Evolutionary conservation across 2,113 vertebrate genomes (phyloP), one percentile per base, ranked within the genome.

Genomic region (Eira barbara): DNA sequence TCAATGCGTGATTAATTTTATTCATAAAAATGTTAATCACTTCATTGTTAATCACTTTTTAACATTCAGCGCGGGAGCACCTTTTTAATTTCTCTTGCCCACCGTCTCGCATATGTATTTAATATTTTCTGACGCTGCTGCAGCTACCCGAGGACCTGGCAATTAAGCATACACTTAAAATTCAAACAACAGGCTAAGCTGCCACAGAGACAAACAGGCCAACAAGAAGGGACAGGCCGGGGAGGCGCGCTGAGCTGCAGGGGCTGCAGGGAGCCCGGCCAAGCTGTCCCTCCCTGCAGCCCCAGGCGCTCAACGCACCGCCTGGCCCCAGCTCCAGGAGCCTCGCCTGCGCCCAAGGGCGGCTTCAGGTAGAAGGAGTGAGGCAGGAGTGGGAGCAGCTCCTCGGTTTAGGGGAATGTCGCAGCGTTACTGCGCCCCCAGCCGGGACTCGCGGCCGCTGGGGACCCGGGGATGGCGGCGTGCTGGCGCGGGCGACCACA

Each of bases 1-100:
- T 98, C 99, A 99, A 99, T 98, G 99, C 98, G 98, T 99, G 99
- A 99, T 99, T 99, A 99, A 99, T 99, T 99, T 99, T 99, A 99
- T 99, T 99, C 99, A 99, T 99, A 99, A 99, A 99, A 99, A 99
- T 99, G 98, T 99, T 99, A 99, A 99, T 99, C 98, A 98, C 98
- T 98, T 98, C 99, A 99, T 99, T 99, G 98, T 99, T 98, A 98
- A 98, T 98, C n/a, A n/a, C 98, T 98, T 98, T 97, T 99, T n/a
- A n/a, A n/a, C n/a, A n/a, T n/a, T n/a, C n/a, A n/a, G n/a, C n/a
- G n/a, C n/a, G n/a, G n/a, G n/a, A n/a, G n/a, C n/a, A n/a, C n/a
- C n/a, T n/a, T n/a, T n/a, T n/a, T n/a, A n/a, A n/a, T n/a, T n/a
- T n/a, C n/a, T n/a, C n/a, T n/a, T n/a, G n/a, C n/a, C n/a, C n/a